phyloP scores from a whole-genome alignment of 2,888 invertebrate genomes.

The Epinotia demarniana region DNA sequence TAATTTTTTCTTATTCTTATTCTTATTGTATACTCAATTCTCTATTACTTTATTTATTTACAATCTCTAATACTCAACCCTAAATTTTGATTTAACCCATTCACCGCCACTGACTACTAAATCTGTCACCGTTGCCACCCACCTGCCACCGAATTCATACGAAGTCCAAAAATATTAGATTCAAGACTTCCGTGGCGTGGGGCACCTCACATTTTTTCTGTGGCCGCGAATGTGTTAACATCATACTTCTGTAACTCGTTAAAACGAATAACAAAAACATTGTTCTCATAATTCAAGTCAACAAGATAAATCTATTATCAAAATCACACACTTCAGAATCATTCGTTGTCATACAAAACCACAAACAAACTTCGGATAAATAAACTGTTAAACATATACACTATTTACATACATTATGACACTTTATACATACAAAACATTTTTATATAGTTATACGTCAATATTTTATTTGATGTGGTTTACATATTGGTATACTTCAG shows the following conservation, averaged over 20 bases:
- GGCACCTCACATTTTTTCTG: neutral
- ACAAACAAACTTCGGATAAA: slow-evolving; percentile 12
- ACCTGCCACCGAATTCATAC: no score
- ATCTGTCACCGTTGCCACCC: no score
- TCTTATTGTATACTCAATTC: no score
- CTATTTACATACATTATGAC: slow-evolving; percentile 6
- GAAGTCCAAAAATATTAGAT: no score
- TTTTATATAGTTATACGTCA: neutral
- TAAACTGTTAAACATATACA: slow-evolving; percentile 2
- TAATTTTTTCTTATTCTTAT: no score
- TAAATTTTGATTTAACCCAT: no score
- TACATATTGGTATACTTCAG: neutral
- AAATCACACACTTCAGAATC: neutral
- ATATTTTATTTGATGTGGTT: neutral
- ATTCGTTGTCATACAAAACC: neutral
- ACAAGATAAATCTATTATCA: slow-evolving; percentile 2
- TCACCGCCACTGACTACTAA: no score
- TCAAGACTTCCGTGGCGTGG: no score
- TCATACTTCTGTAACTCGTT: neutral
- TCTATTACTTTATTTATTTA: no score
- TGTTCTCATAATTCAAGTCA: neutral
- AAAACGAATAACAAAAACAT: slow-evolving; percentile 1
- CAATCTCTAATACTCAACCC: no score
- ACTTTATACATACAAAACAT: neutral
- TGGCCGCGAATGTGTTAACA: neutral